Conservation (phyloP, 2,797 vertebrate species). For the Strix occidentalis region DNA sequence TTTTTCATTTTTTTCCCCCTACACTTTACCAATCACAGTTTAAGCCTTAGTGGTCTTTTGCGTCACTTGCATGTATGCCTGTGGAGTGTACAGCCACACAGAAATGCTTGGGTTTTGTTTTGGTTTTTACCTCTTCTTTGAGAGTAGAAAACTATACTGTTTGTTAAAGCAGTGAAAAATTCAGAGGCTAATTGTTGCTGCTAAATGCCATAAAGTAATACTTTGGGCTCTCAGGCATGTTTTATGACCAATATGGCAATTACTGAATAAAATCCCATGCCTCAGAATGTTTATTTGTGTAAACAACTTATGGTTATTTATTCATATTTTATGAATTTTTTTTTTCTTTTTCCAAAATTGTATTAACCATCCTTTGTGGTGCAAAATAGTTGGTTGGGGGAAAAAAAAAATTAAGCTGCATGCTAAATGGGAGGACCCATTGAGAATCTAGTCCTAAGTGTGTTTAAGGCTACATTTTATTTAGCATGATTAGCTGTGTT, state of each 20-base stretch:
- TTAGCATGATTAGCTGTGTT: neutral
- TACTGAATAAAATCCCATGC: conserved; percentile 21
- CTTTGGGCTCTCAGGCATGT: neutral
- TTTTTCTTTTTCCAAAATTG: neutral
- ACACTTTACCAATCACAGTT: neutral
- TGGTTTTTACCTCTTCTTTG: neutral
- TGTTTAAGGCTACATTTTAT: conserved; percentile 6
- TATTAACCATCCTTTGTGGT: neutral
- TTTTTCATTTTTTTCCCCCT: neutral
- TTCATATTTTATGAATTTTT: neutral
- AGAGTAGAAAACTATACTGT: neutral
- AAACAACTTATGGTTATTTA: conserved; percentile 38
- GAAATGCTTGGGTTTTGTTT: neutral
- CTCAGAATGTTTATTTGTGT: neutral
- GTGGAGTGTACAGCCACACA: rapidly evolving
- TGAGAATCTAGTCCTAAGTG: neutral
- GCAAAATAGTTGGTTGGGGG: neutral
- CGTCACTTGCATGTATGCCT: neutral
- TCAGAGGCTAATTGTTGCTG: neutral
- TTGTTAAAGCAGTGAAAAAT: neutral
- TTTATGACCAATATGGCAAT: conserved; percentile 29
- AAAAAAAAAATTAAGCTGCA: neutral
- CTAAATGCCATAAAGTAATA: conserved; percentile 15
- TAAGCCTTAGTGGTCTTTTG: neutral
- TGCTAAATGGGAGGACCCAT: neutral